Base-by-base conservation (phyloP, 1,140 invertebrate species). In the Tribolium madens region DNA sequence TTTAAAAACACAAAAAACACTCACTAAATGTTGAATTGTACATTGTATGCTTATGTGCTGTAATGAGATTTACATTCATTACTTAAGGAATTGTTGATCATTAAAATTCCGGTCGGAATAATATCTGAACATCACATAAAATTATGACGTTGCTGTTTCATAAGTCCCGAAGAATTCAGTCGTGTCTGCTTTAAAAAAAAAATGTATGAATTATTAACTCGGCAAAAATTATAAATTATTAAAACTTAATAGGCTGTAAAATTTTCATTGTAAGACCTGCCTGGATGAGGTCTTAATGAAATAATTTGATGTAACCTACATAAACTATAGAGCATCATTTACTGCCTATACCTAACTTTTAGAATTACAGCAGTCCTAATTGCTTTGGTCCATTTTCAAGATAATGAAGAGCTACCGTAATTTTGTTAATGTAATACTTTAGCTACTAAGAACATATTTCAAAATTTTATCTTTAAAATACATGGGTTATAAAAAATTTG, bases 21-120 rank as follows among this genome's bases (percentile, higher is more conserved):
- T n/a, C 53, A 13, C 17, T 13, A 10, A 10, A 0, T 9, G 13
- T 26, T 26, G 21, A 26, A 26, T 26, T 26, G 21, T 26, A 26
- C 13, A 36, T 64, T 64, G 26, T 64, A 33, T 33, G 3, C 13
- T 18, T 5, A 4, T 33, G 57, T 64, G 21, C 3, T 4, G 6
- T 33, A 64, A 64, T 64, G n/a, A 64, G 57, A 64, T 64, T 64
- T 64, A 9, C n/a, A 33, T 64, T 33, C 57, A 64, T 64, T 33
- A 26, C 31, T 64, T 42, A 10, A 7, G n/a, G 36, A 42, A 42
- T 42, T 42, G 36, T 42, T 14, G 17, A 64, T 33, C 57, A 36
- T 64, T 64, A 64, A 64, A 64, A 64, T 64, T 64, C 57, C 17
- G 15, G 52, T 57, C 50, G 13, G 50, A 17, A 47, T 47, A 47